phyloP scores from a whole-genome alignment of 2,888 invertebrate genomes.

The Andrena hattorfiana region DNA sequence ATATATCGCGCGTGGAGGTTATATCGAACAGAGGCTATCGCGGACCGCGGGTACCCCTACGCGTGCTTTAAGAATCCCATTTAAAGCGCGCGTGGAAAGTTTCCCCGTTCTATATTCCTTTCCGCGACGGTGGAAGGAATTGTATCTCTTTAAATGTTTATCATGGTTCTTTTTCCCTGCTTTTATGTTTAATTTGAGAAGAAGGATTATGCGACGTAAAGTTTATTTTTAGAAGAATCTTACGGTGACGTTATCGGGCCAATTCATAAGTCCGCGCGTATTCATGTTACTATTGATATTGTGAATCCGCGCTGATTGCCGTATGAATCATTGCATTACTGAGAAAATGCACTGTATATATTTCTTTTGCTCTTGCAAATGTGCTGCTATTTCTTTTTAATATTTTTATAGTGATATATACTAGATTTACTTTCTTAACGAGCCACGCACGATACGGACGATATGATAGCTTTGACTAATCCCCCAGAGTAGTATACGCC shows the following conservation, averaged over 20 bases:
- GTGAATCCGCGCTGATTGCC: no score
- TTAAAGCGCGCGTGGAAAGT: slow-evolving; percentile 1
- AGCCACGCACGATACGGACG: background rate
- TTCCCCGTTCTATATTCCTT: background rate
- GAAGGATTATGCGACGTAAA: background rate
- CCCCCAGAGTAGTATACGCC: slow-evolving; percentile 30
- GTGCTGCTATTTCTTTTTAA: background rate
- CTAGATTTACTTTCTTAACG: background rate
- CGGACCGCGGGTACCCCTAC: slow-evolving; percentile 32
- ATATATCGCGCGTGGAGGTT: slow-evolving; percentile 30
- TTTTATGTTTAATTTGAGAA: background rate
- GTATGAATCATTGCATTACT: no score
- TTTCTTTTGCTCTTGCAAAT: background rate
- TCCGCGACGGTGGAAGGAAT: background rate
- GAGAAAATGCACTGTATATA: no score
- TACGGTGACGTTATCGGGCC: background rate
- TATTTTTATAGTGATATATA: background rate
- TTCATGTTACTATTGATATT: background rate
- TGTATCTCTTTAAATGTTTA: background rate
- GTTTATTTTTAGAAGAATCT: background rate
- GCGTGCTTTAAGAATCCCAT: slow-evolving; percentile 26
- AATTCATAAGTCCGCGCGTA: background rate
- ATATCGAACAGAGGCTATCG: slow-evolving; percentile 39
- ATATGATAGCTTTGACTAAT: background rate
- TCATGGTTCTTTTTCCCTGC: background rate